Conservation (phyloP, 1,140 invertebrate genomes). For the Glossosoma conforme region DNA sequence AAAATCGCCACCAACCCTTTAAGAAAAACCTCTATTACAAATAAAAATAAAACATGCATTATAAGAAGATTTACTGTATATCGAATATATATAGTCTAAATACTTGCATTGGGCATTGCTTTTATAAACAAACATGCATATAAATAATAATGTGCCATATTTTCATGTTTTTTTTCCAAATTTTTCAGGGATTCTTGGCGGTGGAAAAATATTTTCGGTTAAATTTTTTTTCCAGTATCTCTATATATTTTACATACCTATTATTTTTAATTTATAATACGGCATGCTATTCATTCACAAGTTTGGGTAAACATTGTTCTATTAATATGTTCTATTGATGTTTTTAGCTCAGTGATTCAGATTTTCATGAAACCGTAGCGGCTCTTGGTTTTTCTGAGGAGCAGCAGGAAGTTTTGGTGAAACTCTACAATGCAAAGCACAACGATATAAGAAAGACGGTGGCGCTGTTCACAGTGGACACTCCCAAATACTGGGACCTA, state of each 20-base stretch:
- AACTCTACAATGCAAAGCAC: conserved; percentile 14
- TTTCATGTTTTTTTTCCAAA: background rate
- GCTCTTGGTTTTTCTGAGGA: conserved; percentile 12
- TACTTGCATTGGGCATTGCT: no score
- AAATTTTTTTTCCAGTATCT: background rate
- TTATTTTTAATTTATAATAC: background rate
- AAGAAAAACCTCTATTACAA: no score
- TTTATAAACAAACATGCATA: no score
- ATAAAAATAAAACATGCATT: no score
- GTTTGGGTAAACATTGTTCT: background rate
- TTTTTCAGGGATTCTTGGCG: background rate
- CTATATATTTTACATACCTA: background rate
- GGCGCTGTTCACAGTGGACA: conserved; percentile 5
- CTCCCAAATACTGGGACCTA: conserved; percentile 16
- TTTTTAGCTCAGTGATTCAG: conserved; percentile 22
- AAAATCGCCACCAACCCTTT: no score
- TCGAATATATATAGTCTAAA: no score
- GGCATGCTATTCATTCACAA: background rate
- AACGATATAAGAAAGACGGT: conserved; percentile 12
- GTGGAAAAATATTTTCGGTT: background rate
- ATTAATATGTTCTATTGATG: background rate
- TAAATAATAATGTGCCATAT: no score
- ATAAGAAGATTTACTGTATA: no score
- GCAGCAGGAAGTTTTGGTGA: conserved; percentile 6
- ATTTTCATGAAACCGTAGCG: conserved; percentile 7